Conservation (phyloP, 1,140 invertebrate species). For the Aleiodes sp. region DNA sequence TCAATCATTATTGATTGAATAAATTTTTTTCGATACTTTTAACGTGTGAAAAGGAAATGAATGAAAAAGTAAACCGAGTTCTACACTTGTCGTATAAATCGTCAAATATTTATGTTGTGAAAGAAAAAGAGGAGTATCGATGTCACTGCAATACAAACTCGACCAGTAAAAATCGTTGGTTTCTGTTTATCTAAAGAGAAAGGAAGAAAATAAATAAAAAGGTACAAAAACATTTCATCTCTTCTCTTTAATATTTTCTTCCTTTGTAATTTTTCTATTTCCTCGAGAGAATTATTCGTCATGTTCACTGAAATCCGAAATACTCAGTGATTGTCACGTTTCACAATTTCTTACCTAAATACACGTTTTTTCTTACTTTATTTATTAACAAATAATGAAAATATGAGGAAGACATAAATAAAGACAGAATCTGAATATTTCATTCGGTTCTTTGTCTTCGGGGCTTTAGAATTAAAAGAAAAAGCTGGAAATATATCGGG, state of each 20-base stretch:
- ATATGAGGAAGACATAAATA: not conserved
- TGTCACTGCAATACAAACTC: not conserved
- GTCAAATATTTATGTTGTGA: not conserved
- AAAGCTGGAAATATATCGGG: not conserved
- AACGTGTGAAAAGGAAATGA: not conserved
- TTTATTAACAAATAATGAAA: too few species aligned
- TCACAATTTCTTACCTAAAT: conserved; percentile 11
- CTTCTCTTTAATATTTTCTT: not conserved
- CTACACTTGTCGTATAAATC: not conserved
- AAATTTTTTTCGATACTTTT: too few species aligned
- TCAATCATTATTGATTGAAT: too few species aligned
- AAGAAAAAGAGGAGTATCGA: not conserved
- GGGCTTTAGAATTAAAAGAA: not conserved
- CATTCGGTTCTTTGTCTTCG: not conserved
- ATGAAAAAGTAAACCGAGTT: not conserved
- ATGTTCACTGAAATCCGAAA: not conserved
- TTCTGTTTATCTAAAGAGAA: not conserved
- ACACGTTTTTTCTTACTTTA: too few species aligned
- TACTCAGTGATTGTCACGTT: conserved; percentile 2
- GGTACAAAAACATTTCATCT: too few species aligned
- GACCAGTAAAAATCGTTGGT: not conserved
- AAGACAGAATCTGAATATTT: not conserved
- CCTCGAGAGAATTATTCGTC: not conserved
- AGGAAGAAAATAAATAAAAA: not conserved
- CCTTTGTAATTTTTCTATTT: not conserved